Conservation (phyloP, 2,888 invertebrate genomes). For the Zeuzera pyrina region DNA sequence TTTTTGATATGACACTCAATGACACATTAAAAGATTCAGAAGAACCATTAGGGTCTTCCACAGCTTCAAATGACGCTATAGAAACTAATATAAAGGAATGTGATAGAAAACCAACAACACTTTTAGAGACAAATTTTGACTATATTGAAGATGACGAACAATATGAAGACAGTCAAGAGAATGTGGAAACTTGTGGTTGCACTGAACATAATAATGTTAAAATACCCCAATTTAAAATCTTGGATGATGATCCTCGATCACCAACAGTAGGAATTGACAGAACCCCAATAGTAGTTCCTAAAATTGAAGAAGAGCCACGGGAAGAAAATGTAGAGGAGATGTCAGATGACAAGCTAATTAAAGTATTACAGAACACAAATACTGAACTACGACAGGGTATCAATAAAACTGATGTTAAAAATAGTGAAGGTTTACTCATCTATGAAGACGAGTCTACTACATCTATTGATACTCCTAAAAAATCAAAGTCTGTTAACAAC, state of each 20-base stretch:
- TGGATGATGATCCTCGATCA: conserved; percentile 59
- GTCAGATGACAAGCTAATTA: conserved; percentile 60
- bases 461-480: conserved; percentile 44
- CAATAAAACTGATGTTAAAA: conserved; percentile 33
- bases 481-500: conserved; percentile 40
- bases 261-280: conserved; percentile 62
- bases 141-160: conserved; percentile 51
- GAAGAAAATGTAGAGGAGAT: conserved; percentile 57
- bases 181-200: conserved; percentile 10
- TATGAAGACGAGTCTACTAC: conserved; percentile 68
- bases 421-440: conserved; percentile 65
- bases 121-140: conserved; percentile 76
- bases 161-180: conserved; percentile 33
- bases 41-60: conserved; percentile 53
- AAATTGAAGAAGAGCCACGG: conserved; percentile 26
- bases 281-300: conserved; percentile 59
- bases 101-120: conserved; percentile 45
- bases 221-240: conserved; percentile 35
- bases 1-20: conserved; percentile 46
- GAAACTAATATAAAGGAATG: conserved; percentile 39
- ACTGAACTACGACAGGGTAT: conserved; percentile 35
- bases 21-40: conserved; percentile 45
- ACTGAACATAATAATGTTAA: conserved; percentile 17
- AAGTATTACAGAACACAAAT: conserved; percentile 54
- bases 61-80: conserved; percentile 51